Conservation (phyloP, 2,888 invertebrate species). For the Aporophyla nigra region DNA sequence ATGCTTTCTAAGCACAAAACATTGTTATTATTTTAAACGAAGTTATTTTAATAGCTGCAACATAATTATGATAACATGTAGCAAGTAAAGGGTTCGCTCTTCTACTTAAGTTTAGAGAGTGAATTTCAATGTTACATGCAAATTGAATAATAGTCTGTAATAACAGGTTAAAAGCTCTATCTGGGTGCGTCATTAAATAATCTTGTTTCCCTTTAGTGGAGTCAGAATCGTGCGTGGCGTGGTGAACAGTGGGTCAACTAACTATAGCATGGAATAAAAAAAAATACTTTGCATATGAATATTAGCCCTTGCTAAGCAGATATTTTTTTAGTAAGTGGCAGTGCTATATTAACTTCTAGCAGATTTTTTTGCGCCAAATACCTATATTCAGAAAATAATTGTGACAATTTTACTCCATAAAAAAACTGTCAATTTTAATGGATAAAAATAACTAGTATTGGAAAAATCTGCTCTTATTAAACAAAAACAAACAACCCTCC, state of each 20-base stretch:
- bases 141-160: constrained; percentile 59
- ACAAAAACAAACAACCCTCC: background rate
- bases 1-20: constrained; percentile 36
- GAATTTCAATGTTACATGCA: constrained; percentile 60
- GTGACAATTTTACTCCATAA: background rate
- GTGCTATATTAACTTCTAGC: background rate
- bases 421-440: background rate
- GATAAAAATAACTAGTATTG: too few species aligned
- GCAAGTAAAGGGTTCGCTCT: constrained; percentile 13
- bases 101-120: constrained; percentile 51
- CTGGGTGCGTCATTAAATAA: constrained; percentile 55
- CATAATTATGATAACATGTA: constrained; percentile 20
- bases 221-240: constrained; percentile 43
- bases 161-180: constrained; percentile 50
- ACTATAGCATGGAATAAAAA: background rate
- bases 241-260: constrained; percentile 35
- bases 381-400: background rate
- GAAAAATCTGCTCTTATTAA: too few species aligned
- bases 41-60: constrained; percentile 32
- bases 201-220: constrained; percentile 46
- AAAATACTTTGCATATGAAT: background rate
- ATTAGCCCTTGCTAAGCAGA: background rate
- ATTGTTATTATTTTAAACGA: constrained; percentile 29
- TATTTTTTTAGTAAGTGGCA: background rate
- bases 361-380: background rate